Evolutionary conservation across 2,797 vertebrate species (phyloP), one percentile per base, ranked within the genome.

Genomic region (Valencia hispanica): DNA sequence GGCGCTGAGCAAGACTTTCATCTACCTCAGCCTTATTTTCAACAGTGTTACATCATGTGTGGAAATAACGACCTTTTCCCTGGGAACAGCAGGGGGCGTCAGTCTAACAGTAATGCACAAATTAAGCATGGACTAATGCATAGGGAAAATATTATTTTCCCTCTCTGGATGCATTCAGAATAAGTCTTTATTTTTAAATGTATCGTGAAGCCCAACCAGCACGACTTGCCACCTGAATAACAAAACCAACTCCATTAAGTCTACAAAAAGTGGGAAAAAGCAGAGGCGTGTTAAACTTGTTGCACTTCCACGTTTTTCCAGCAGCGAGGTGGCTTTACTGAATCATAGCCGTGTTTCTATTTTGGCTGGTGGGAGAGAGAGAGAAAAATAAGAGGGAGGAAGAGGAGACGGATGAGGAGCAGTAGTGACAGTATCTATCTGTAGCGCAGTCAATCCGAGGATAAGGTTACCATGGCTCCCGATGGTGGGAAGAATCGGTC

Each of bases 401-500:
- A 51, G 74, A 70, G 70, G 63, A 74, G 86, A 87, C 34, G 39
- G 82, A 90, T 83, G 84, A 84, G 87, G 90, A 90, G 78, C 80
- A 81, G 70, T 81, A 85, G 87, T 89, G 90, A 93, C 89, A 93
- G 90, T 88, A 86, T 93, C 91, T 92, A 90, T 93, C 88, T 91
- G 88, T 77, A 80, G 90, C 90, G 82, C 88, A 77, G 87, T 89
- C 84, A 90, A 88, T 88, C 78, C 17, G n/a, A 82, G 91, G 90
- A 90, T 89, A 85, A 89, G 90, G 93, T 95, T 94, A 91, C 93
- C 94, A 94, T 94, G 94, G 92, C 68, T 88, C 88, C 92, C 86
- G 66, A 63, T 81, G 86, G 88, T 88, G 91, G 91, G 84, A 90
- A 89, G 87, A 93, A 85, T 88, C 87, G 68, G 86, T 70, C 82